These are phyloP conservation scores for Mantis religiosa DNA, from an alignment of 2,888 invertebrate genomes.

Conservation along the genomic window DNA sequence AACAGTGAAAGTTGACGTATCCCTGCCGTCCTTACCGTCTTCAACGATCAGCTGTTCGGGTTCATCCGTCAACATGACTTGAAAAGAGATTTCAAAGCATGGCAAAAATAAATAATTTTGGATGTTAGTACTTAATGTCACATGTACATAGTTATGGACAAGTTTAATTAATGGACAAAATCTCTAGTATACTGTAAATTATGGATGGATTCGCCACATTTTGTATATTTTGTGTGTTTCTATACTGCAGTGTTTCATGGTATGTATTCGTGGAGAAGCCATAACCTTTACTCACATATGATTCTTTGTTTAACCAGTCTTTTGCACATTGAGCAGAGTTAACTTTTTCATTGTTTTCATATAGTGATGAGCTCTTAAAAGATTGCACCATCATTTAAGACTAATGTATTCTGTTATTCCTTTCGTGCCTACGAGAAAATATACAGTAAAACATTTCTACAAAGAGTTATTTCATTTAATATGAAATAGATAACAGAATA, in stretches of 20 bases:
- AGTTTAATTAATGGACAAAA: neutral
- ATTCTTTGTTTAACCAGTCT: too few species aligned
- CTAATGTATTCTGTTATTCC: too few species aligned
- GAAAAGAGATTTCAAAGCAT: neutral
- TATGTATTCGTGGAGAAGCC: constrained; percentile 41
- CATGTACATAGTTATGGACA: neutral
- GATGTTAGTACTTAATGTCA: neutral
- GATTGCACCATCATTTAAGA: too few species aligned
- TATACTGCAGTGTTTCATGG: constrained; percentile 62
- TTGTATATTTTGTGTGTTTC: constrained; percentile 41
- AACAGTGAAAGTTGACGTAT: neutral
- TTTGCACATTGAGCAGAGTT: too few species aligned
- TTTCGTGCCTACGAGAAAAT: too few species aligned
- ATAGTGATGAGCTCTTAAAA: too few species aligned
- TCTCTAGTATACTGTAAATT: neutral
- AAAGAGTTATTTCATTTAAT: too few species aligned
- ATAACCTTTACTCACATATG: neutral
- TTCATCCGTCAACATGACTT: neutral
- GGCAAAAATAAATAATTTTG: neutral
- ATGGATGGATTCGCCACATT: constrained; percentile 47
- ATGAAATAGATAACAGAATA: too few species aligned
- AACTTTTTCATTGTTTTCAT: too few species aligned
- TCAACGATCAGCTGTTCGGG: neutral
- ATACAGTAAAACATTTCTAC: too few species aligned
- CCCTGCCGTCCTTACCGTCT: too few species aligned